A percentile compares a stretch with the other conserved stretches of the same genome.
Evolutionary conservation across 2,888 invertebrate genomes (phyloP).

Genomic region (Pristionchus fissidentatus): DNA sequence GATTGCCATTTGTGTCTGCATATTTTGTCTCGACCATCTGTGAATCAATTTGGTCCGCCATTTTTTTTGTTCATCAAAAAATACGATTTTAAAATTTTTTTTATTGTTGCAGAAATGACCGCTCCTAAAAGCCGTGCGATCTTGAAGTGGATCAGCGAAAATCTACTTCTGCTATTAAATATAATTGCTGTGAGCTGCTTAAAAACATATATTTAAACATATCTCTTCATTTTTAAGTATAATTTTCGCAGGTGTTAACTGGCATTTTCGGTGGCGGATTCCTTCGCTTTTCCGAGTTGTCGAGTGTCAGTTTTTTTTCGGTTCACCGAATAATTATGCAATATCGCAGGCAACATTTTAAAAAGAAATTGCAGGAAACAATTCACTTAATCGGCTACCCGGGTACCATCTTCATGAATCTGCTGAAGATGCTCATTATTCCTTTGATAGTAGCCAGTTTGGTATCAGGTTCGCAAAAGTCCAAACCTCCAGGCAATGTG

Average conservation of each 20-base stretch:
- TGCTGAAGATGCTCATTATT: slow-evolving; percentile 83
- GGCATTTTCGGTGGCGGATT: slow-evolving; percentile 58
- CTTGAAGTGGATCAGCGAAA: slow-evolving; percentile 55
- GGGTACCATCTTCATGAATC: slow-evolving; percentile 82
- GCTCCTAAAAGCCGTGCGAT: neutral
- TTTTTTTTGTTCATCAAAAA: too few species aligned
- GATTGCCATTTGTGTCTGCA: too few species aligned
- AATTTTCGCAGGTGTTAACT: slow-evolving; percentile 52
- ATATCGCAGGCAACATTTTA: neutral
- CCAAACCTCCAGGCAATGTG: neutral
- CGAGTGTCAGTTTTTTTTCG: slow-evolving; percentile 21
- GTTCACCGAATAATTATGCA: neutral
- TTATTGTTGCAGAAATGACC: too few species aligned
- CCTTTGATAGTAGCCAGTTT: slow-evolving; percentile 83
- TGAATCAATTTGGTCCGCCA: too few species aligned
- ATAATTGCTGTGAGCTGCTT: neutral
- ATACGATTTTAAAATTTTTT: too few species aligned
- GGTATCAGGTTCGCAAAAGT: slow-evolving; percentile 79
- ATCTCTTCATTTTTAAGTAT: neutral
- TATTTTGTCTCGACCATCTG: too few species aligned
- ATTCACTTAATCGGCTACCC: slow-evolving; percentile 80
- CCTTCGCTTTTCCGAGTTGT: slow-evolving; percentile 45
- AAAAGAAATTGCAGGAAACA: slow-evolving; percentile 54
- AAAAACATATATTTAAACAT: neutral
- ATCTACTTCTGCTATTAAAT: slow-evolving; percentile 57